Evolutionary conservation across 2,888 invertebrate species (phyloP).

Genomic region (Baronia brevicornis): DNA sequence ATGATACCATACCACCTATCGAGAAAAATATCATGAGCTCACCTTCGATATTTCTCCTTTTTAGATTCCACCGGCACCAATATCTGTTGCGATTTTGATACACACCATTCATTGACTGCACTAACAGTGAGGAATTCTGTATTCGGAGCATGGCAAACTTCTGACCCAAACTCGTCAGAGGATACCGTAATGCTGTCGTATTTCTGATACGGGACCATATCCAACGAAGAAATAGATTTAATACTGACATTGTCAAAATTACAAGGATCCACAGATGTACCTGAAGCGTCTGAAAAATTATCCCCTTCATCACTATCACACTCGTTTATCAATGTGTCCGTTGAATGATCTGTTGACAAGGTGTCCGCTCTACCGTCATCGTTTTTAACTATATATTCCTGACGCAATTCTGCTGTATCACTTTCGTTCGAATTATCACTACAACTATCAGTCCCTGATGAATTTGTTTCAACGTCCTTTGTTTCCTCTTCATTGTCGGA

Average conservation of each 20-base stretch:
- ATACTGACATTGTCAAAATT: slow-evolving; percentile 72
- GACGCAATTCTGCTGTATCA: slow-evolving; percentile 42
- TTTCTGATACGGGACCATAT: slow-evolving; percentile 69
- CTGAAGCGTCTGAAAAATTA: slow-evolving; percentile 46
- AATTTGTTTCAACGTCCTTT: slow-evolving; percentile 25
- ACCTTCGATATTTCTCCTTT: slow-evolving; percentile 73
- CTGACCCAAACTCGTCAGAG: slow-evolving; percentile 69
- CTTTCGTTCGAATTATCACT: slow-evolving; percentile 48
- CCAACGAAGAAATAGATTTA: slow-evolving; percentile 67
- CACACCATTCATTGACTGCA: slow-evolving; percentile 72
- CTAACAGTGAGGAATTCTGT: slow-evolving; percentile 67
- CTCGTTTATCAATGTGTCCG: slow-evolving; percentile 65
- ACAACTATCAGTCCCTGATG: slow-evolving; percentile 33
- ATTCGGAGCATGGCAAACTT: slow-evolving; percentile 66
- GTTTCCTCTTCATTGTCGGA: slow-evolving; percentile 58
- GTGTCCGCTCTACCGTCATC: slow-evolving; percentile 57
- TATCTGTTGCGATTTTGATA: slow-evolving; percentile 60
- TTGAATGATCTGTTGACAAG: slow-evolving; percentile 62
- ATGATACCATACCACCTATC: slow-evolving; percentile 25
- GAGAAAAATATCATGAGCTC: slow-evolving; percentile 47
- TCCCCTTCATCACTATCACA: slow-evolving; percentile 57
- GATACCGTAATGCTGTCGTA: slow-evolving; percentile 71
- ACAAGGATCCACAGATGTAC: slow-evolving; percentile 52
- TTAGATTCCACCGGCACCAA: slow-evolving; percentile 63
- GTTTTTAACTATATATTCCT: slow-evolving; percentile 51